Evolutionary conservation across 53 echinoderm and acorn worm genomes (phyloP).

Genomic region (Paelopatides confundens): DNA sequence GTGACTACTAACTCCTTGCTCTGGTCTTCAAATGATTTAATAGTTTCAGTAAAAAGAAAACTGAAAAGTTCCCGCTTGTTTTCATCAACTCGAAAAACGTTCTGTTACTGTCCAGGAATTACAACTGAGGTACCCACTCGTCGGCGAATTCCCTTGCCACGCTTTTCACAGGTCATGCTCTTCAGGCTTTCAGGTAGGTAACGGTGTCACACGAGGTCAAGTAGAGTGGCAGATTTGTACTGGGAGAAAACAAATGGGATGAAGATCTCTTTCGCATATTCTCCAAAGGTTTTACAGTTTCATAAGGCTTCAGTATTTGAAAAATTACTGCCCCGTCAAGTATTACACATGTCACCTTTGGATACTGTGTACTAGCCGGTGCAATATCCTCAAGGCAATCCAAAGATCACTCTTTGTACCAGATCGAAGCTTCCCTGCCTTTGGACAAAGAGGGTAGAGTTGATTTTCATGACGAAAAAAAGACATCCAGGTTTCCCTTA

Average conservation of each 20-base stretch:
- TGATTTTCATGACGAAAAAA: conserved; percentile 2
- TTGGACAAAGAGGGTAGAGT: background rate
- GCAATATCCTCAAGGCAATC: conserved; percentile 20
- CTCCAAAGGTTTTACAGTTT: conserved; percentile 48
- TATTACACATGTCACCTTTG: conserved; percentile 34
- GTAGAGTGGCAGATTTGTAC: conserved; percentile 17
- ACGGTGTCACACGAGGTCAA: conserved; percentile 64
- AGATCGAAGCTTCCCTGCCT: conserved; percentile 28
- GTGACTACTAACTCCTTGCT: conserved; percentile 52
- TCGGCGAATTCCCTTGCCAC: conserved; percentile 59
- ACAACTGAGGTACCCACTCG: conserved; percentile 42
- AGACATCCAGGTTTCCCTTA: conserved; percentile 14
- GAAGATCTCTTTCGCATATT: conserved; percentile 55
- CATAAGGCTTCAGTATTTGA: conserved; percentile 44
- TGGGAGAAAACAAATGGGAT: conserved; percentile 48
- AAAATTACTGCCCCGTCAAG: conserved; percentile 57
- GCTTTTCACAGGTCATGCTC: conserved; percentile 43
- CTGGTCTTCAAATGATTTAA: conserved; percentile 53
- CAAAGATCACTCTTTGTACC: conserved; percentile 62
- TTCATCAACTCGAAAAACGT: conserved; percentile 58
- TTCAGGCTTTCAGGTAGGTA: conserved; percentile 56
- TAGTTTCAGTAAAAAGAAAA: conserved; percentile 43
- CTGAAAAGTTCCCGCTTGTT: conserved; percentile 57
- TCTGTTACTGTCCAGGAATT: conserved; percentile 64
- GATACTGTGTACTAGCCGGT: conserved; percentile 30